phyloP scores from a whole-genome alignment of 2,888 invertebrate genomes.

The Rhorus exstirpatorius region DNA sequence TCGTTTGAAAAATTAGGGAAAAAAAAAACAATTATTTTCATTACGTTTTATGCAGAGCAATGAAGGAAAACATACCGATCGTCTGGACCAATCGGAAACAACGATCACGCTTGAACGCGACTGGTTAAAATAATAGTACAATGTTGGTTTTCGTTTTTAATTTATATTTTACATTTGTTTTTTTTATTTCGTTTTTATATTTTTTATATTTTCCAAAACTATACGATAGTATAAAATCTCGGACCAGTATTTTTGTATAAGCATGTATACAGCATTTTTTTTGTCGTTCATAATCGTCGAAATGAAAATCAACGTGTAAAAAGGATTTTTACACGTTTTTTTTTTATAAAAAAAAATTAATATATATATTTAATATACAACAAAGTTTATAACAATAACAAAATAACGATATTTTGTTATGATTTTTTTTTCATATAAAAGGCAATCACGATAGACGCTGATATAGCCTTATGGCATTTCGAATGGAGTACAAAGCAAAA shows the following conservation, averaged over 20 bases:
- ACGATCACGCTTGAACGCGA: constrained; percentile 51
- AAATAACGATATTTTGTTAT: no score
- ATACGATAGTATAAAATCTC: constrained; percentile 27
- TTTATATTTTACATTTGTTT: background rate
- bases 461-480: no score
- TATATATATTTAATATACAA: no score
- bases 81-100: constrained; percentile 67
- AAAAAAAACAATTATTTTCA: constrained; percentile 47
- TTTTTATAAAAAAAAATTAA: no score
- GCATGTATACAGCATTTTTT: constrained; percentile 30
- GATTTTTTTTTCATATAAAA: no score
- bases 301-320: constrained; percentile 20
- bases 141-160: constrained; percentile 5
- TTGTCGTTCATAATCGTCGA: constrained; percentile 25
- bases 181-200: no score
- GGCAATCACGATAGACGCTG: background rate
- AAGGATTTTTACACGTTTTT: constrained; percentile 23
- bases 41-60: constrained; percentile 73
- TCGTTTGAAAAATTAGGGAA: constrained; percentile 36
- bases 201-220: constrained; percentile 2
- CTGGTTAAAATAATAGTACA: constrained; percentile 61
- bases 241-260: constrained; percentile 51
- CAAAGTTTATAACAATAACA: no score
- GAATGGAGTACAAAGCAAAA: no score
- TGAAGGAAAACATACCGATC: constrained; percentile 75